phyloP scores from a whole-genome alignment of 2,797 vertebrate genomes.

The Chelidonichthys spinosus region DNA sequence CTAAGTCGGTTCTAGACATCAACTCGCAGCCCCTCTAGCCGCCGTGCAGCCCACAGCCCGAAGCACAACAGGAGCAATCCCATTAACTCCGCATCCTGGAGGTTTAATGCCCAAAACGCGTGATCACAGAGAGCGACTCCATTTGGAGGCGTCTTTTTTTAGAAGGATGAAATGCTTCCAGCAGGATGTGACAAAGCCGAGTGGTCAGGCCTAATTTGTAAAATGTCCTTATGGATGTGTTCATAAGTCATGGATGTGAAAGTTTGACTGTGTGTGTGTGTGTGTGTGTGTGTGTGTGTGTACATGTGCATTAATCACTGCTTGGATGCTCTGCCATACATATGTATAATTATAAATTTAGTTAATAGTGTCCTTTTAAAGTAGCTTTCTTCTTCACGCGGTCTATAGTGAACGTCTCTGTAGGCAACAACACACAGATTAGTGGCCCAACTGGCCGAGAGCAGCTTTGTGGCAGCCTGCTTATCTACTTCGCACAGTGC shows the following conservation, averaged over 20 bases:
- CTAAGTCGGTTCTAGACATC: constrained; percentile 73
- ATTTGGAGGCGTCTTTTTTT: constrained; percentile 66
- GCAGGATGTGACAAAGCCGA: constrained; percentile 53
- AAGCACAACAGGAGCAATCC: constrained; percentile 79
- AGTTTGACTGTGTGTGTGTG: constrained; percentile 9
- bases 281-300: constrained; percentile 7
- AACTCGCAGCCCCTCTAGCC: constrained; percentile 59
- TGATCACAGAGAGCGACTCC: constrained; percentile 64
- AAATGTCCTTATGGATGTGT: constrained; percentile 38
- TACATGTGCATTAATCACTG: constrained; percentile 7
- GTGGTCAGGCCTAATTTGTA: constrained; percentile 55
- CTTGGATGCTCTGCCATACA: constrained; percentile 2
- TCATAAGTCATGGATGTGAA: constrained; percentile 32
- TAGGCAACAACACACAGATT: constrained; percentile 66
- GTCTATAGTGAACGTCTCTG: constrained; percentile 53
- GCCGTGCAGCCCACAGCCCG: constrained; percentile 52
- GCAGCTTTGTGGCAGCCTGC: constrained; percentile 70
- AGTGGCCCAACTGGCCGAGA: constrained; percentile 67
- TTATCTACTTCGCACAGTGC: constrained; percentile 79
- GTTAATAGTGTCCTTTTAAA: constrained; percentile 40
- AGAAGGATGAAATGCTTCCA: constrained; percentile 51
- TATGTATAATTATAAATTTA: constrained; percentile 46
- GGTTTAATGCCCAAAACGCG: constrained; percentile 65
- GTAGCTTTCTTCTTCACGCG: constrained; percentile 54
- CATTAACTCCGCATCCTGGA: constrained; percentile 76